Conservation (phyloP, 2,888 invertebrate species). For the Petrophora chlorosata region DNA sequence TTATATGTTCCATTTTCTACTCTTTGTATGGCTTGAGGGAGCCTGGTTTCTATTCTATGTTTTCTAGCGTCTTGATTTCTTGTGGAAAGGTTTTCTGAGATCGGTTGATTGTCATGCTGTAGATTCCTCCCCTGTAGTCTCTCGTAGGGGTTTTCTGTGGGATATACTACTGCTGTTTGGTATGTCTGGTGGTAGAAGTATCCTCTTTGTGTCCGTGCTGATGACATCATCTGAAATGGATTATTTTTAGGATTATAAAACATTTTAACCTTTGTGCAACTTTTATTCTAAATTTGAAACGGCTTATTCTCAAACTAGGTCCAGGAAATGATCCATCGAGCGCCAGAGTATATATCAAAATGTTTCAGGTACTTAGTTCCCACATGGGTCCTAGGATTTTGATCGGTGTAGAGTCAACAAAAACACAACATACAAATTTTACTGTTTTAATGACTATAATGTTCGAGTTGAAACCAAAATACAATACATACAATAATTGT, state of each 20-base stretch:
- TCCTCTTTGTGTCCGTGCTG: slow-evolving; percentile 26
- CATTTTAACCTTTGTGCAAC: neutral
- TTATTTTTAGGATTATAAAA: neutral
- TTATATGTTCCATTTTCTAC: slow-evolving; percentile 25
- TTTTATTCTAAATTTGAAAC: no score
- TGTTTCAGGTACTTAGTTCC: no score
- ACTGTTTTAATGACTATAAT: no score
- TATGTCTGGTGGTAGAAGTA: slow-evolving; percentile 15
- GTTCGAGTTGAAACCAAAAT: no score
- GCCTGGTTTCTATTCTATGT: slow-evolving; percentile 22
- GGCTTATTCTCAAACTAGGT: no score
- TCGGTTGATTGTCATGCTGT: slow-evolving; percentile 3
- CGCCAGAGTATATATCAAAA: no score
- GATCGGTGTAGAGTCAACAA: no score
- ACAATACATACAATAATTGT: no score
- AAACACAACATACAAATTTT: no score
- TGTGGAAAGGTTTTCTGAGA: slow-evolving; percentile 8
- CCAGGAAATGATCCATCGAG: no score
- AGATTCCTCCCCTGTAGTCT: slow-evolving; percentile 13
- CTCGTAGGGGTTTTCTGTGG: slow-evolving; percentile 8
- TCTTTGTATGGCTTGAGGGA: slow-evolving; percentile 18
- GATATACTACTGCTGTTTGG: slow-evolving; percentile 12
- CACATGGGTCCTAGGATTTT: no score
- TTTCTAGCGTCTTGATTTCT: slow-evolving; percentile 20
- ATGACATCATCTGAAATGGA: slow-evolving; percentile 29